Conservation (phyloP, 1,140 invertebrate species). For the Sitophilus oryzae region DNA sequence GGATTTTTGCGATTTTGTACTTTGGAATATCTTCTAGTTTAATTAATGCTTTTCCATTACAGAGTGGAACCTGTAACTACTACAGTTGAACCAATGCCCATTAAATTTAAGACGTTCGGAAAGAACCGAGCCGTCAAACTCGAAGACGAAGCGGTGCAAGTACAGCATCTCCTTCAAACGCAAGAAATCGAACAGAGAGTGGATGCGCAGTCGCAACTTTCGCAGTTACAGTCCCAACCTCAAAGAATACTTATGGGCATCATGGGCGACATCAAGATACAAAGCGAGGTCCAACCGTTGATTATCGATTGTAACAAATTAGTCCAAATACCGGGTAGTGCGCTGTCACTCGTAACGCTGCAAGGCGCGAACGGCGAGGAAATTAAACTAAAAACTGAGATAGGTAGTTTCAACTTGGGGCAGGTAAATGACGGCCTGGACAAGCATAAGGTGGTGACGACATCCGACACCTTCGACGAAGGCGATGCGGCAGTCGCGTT, state of each 20-base stretch:
- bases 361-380: slow-evolving; percentile 25
- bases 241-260: slow-evolving; percentile 32
- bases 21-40: not conserved
- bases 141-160: slow-evolving; percentile 17
- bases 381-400: slow-evolving; percentile 30
- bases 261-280: slow-evolving; percentile 31
- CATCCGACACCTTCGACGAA: slow-evolving; percentile 21
- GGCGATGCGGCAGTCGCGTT: slow-evolving; percentile 23
- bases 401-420: slow-evolving; percentile 22
- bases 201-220: slow-evolving; percentile 7
- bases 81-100: slow-evolving; percentile 37
- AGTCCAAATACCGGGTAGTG: slow-evolving; percentile 28
- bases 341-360: slow-evolving; percentile 30
- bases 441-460: slow-evolving; percentile 21
- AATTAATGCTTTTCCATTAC: not conserved
- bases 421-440: slow-evolving; percentile 24
- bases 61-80: slow-evolving; percentile 41
- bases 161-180: not conserved
- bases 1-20: too few relatives aligned
- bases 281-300: slow-evolving; percentile 22
- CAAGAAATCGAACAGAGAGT: not conserved
- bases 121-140: slow-evolving; percentile 20
- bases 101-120: slow-evolving; percentile 40
- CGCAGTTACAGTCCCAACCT: slow-evolving; percentile 14
- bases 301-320: slow-evolving; percentile 32